Percentiles rank a stretch among this genome's conserved stretches.
Evolutionary conservation across 2,888 invertebrate species (phyloP).

Genomic region (Patella ulyssiponensis): DNA sequence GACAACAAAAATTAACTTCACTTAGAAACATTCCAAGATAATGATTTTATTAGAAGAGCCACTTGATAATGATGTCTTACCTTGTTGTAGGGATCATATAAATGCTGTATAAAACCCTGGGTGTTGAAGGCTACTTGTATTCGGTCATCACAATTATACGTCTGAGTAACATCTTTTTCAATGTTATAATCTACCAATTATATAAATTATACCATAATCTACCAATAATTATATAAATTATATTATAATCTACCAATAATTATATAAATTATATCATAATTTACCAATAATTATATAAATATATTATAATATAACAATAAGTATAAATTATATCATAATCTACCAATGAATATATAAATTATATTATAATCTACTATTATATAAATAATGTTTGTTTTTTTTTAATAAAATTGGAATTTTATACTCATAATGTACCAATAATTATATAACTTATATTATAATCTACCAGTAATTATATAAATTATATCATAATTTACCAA

Average conservation of each 20-base stretch:
- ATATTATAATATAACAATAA: too few species aligned
- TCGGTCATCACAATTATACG: slow-evolving; percentile 45
- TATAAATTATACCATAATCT: not conserved
- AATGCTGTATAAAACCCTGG: slow-evolving; percentile 44
- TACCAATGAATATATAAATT: too few species aligned
- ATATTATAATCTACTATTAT: too few species aligned
- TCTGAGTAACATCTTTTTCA: slow-evolving; percentile 17
- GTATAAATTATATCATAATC: too few species aligned
- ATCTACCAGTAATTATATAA: not conserved
- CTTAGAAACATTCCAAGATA: too few species aligned
- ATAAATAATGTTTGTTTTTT: too few species aligned
- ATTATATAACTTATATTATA: not conserved
- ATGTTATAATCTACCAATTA: not conserved
- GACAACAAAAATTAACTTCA: too few species aligned
- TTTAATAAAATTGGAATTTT: not conserved
- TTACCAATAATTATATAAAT: too few species aligned
- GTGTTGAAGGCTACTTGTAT: slow-evolving; percentile 43
- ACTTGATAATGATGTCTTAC: slow-evolving; percentile 32
- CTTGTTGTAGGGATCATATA: slow-evolving; percentile 53
- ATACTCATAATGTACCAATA: not conserved
- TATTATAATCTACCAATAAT: not conserved
- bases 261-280: too few species aligned
- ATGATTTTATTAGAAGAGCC: too few species aligned
- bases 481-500: not conserved
- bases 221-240: not conserved